Conservation (phyloP, 2,797 vertebrate species). For the Prionace glauca region DNA sequence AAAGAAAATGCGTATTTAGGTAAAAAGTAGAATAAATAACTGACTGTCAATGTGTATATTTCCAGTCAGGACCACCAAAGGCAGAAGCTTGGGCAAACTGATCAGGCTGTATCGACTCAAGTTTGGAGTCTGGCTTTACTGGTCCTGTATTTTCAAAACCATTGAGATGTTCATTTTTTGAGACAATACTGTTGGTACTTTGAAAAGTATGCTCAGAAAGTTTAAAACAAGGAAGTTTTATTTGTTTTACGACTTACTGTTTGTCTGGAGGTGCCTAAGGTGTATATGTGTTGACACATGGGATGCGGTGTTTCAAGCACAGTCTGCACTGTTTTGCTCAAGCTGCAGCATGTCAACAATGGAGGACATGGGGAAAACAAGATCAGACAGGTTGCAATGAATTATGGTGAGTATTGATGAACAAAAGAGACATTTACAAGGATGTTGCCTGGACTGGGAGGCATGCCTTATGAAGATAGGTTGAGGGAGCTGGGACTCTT, state of each 20-base stretch:
- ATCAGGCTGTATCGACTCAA: neutral
- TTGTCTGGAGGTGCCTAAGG: neutral
- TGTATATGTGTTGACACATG: too few relatives aligned
- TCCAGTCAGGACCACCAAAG: neutral
- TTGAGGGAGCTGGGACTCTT: too few relatives aligned
- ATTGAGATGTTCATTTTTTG: neutral
- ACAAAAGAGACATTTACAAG: too few relatives aligned
- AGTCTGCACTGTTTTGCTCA: neutral
- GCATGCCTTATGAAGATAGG: too few relatives aligned
- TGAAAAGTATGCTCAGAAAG: neutral
- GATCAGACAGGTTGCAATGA: neutral
- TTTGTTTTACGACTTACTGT: neutral
- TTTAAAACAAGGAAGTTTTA: neutral
- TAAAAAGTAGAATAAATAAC: neutral
- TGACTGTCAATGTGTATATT: neutral
- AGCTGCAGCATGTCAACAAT: neutral
- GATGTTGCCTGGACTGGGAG: too few relatives aligned
- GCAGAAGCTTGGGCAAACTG: too few relatives aligned
- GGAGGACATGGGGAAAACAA: neutral
- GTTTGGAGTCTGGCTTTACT: neutral
- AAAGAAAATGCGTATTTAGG: neutral
- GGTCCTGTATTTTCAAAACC: neutral
- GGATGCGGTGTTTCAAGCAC: neutral
- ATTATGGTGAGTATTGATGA: neutral
- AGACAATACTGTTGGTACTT: neutral